Base-by-base conservation (phyloP, 2,113 vertebrate genomes). In the Psilopsiagon aurifrons region DNA sequence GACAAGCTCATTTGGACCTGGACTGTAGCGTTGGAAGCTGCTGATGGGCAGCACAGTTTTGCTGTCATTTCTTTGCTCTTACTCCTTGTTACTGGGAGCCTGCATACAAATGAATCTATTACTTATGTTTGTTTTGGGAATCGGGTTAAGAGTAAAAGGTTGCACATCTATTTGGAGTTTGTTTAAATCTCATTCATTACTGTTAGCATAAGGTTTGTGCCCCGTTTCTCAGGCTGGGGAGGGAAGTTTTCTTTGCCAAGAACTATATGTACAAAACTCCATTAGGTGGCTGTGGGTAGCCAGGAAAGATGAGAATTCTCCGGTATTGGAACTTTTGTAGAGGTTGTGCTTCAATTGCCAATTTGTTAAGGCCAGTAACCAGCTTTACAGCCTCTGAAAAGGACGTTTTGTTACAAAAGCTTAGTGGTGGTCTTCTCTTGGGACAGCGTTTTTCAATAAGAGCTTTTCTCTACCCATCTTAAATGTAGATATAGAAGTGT, bases 261-360 rank as follows among this genome's bases (percentile, higher is more conserved):
- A 88, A 29, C 68, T 69, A 0, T 37, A 39, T 86, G 92, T 92
- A 35, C 96, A 89, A 28, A 81, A 95, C 47, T 89, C 88, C 80
- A 78, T 85, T 73, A 78, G 88, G 83, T 90, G 88, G 82, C 86
- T 84, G 94, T 94, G 95, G 95, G 88, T 82, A 88, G 92, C 94
- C 69, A 68, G 77, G 90, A 81, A 96, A 96, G 69, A 94, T 82
- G 90, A 95, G 94, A 92, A 88, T 93, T 83, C 78, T 47, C 62
- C 92, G 25, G 17, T 27, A 2, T 28, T 81, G 39, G 37, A 19
- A 9, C 59, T 70, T 64, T 86, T 66, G 46, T 37, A 37, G 69
- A 81, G 68, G 17, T 60, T 49, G 52, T 78, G 57, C 55, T 88
- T 79, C 49, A 52, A 2, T 62, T 86, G 66, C 55, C 37, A 11